These are phyloP conservation scores for Ianthella basta DNA, from an alignment of 37 sponge, comb jelly and placozoan genomes.

Conservation along the genomic window DNA sequence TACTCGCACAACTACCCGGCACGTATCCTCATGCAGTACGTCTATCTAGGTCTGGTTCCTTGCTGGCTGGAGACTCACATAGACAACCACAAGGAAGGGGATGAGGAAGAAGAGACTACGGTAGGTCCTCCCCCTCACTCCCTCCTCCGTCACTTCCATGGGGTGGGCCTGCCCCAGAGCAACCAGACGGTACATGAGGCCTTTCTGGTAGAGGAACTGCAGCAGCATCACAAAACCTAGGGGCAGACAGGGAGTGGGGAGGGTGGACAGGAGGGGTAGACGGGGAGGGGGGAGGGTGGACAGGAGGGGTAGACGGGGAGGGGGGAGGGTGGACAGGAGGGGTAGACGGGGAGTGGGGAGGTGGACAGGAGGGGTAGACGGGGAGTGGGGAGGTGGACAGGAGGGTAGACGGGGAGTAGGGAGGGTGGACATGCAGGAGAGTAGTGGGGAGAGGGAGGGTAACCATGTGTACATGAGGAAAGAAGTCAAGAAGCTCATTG, in stretches of 20 bases:
- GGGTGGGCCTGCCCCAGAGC: conserved; percentile 28
- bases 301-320: too few relatives aligned
- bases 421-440: background rate
- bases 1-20: too few relatives aligned
- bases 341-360: conserved; percentile 20
- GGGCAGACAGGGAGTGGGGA: too few relatives aligned
- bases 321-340: conserved; percentile 15
- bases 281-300: too few relatives aligned
- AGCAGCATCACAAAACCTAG: conserved; percentile 25
- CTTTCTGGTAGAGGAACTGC: conserved; percentile 26
- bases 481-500: background rate
- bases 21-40: too few relatives aligned
- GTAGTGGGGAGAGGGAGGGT: background rate
- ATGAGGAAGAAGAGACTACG: conserved; percentile 17
- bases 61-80: background rate
- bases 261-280: too few relatives aligned
- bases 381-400: background rate
- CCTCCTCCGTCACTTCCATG: conserved; percentile 22
- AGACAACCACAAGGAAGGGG: conserved; percentile 13
- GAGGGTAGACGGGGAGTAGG: background rate
- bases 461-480: background rate
- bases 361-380: background rate
- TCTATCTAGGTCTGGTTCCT: too few relatives aligned
- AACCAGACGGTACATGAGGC: conserved; percentile 6
- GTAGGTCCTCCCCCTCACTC: background rate